A percentile compares a stretch with the other conserved stretches of the same genome.
phyloP scores from a whole-genome alignment of 2,797 vertebrate genomes.

The Xiphorhynchus erythropygius region DNA sequence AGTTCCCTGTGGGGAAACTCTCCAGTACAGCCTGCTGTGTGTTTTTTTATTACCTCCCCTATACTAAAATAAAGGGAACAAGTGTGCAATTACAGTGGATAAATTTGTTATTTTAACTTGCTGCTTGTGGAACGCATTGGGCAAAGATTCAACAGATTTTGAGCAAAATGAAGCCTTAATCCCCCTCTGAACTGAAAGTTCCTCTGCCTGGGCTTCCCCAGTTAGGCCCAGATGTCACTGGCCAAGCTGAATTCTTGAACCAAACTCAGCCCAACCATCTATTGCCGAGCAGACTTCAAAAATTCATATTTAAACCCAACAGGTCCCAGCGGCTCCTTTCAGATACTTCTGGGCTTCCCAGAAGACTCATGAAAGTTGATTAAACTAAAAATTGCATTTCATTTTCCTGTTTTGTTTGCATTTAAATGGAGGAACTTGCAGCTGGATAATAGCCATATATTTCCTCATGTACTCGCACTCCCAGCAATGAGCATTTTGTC shows the following conservation, averaged over 20 bases:
- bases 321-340: conserved; percentile 39
- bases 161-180: background rate
- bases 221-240: background rate
- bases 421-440: conserved; percentile 57
- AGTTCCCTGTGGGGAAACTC: background rate
- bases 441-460: conserved; percentile 16
- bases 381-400: conserved; percentile 65
- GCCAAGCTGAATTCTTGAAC: background rate
- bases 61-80: background rate
- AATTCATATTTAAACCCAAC: conserved; percentile 53
- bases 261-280: background rate
- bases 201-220: background rate
- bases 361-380: conserved; percentile 65
- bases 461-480: background rate
- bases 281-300: background rate
- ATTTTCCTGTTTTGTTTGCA: conserved; percentile 66
- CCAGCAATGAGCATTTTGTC: background rate
- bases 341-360: conserved; percentile 39
- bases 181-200: background rate
- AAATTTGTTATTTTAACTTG: background rate
- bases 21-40: accelerated
- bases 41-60: background rate
- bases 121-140: background rate
- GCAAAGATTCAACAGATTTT: background rate
- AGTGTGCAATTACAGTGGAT: background rate